Base-by-base conservation (phyloP, 1,140 invertebrate genomes). In the Meloidogyne hapla region DNA sequence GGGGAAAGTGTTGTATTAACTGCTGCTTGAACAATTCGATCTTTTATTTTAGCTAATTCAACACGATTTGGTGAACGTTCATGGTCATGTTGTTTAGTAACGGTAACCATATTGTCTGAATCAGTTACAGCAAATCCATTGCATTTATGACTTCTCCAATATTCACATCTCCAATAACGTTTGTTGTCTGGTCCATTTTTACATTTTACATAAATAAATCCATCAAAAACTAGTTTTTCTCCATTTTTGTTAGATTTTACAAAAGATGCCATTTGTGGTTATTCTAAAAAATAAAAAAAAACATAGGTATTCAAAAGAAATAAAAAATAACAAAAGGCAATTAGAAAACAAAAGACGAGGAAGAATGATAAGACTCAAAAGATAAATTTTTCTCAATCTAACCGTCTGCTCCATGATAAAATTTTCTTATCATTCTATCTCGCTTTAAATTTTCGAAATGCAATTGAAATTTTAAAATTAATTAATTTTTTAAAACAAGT, bases 121-220 rank as follows among this genome's bases (percentile, higher is more conserved):
- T 70, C 25, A 12, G 26, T 48, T 10, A 70, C 15, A 9, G 69
- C 65, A 66, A 66, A 66, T 25, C 65, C 65, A 42, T 42, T 42
- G n/a, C 65, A 66, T 42, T 66, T 66, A 18, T 66, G 65, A n/a
- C 65, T 33, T 66, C 38, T 33, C 28, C 28, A 66, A 33, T 18
- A 42, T 33, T 66, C 65, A 42, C 65, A 66, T 33, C 65, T 33
- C 65, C 65, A 66, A 66, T 56, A 56, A 56, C 48, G 48, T 56
- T 56, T 56, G 18, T 56, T 56, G 8, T 56, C 48, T 56, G 48
- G 18, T n/a, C 48, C 48, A 56, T 56, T 56, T 56, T 56, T 56
- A n/a, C 48, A 56, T 56, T 56, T 56, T n/a, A 56, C 48, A 56
- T 56, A 56, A 56, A 56, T 56, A 56, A n/a, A 56, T 56, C 48